phyloP scores from a whole-genome alignment of 2,113 vertebrate genomes.

The Budorcas taxicolor region DNA sequence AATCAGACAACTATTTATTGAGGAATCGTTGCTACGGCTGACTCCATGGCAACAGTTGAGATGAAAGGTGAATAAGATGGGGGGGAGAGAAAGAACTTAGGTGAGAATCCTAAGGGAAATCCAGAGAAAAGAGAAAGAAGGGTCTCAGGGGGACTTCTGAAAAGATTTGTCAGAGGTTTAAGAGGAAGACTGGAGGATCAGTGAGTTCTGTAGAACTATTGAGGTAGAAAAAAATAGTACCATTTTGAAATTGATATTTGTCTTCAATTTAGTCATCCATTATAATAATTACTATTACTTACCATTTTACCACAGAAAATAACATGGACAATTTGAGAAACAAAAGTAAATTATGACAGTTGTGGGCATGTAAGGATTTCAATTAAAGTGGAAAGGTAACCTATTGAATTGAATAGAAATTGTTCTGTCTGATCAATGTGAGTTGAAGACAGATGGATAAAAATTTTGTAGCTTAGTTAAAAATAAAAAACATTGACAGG shows the following conservation, averaged over 20 bases:
- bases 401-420: neutral
- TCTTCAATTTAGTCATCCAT: neutral
- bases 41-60: neutral
- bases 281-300: constrained; percentile 17
- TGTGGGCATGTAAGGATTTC: neutral
- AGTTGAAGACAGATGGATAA: neutral
- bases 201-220: neutral
- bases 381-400: neutral
- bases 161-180: neutral
- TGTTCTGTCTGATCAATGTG: neutral
- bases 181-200: neutral
- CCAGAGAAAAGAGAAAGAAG: neutral
- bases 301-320: neutral
- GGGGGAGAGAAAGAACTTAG: neutral
- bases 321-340: neutral
- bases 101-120: neutral
- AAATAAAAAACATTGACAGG: neutral
- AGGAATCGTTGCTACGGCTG: neutral
- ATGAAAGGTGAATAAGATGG: constrained; percentile 3
- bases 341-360: neutral
- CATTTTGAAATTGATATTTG: neutral
- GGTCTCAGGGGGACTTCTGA: neutral
- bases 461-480: neutral
- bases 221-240: neutral
- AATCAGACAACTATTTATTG: neutral